These are phyloP conservation scores for Muscicapa striata DNA, from an alignment of 2,797 vertebrate genomes.

Conservation along the genomic window DNA sequence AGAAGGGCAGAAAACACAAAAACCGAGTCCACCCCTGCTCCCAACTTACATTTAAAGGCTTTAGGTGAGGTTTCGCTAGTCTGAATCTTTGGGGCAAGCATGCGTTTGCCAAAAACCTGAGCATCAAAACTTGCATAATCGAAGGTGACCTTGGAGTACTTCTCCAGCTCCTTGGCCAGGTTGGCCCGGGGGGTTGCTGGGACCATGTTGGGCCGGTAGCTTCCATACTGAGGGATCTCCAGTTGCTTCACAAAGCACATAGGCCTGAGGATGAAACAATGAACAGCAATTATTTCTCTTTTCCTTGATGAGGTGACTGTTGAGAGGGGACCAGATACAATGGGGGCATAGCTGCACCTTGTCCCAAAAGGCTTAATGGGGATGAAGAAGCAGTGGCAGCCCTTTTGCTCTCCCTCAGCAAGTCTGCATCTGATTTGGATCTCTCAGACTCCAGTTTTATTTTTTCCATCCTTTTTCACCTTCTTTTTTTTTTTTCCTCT, in stretches of 20 bases:
- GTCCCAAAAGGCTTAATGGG: background rate
- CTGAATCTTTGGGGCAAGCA: constrained; percentile 98
- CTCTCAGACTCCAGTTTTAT: background rate
- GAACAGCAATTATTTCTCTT: background rate
- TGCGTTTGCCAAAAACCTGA: constrained; percentile 98
- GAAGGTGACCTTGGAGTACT: constrained; percentile 99
- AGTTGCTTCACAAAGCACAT: constrained; percentile 99
- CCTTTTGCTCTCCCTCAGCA: background rate
- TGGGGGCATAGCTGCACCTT: accelerated
- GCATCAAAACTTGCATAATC: constrained; percentile 99
- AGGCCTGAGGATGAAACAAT: constrained; percentile 79
- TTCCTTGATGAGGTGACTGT: accelerated
- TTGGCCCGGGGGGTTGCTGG: constrained; percentile 92
- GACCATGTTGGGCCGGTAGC: constrained; percentile 89
- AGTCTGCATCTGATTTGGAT: background rate
- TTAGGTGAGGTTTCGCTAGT: constrained; percentile 98
- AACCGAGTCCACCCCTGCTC: background rate
- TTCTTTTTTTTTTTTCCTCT: accelerated
- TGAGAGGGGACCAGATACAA: accelerated
- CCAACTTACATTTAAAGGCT: constrained; percentile 97
- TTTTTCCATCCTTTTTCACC: background rate
- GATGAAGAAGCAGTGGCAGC: background rate
- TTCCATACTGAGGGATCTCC: constrained; percentile 92
- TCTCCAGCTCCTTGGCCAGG: constrained; percentile 98
- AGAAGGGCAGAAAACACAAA: background rate